Conservation (phyloP, 2,113 vertebrate genomes). For the Amphiprion ocellaris region DNA sequence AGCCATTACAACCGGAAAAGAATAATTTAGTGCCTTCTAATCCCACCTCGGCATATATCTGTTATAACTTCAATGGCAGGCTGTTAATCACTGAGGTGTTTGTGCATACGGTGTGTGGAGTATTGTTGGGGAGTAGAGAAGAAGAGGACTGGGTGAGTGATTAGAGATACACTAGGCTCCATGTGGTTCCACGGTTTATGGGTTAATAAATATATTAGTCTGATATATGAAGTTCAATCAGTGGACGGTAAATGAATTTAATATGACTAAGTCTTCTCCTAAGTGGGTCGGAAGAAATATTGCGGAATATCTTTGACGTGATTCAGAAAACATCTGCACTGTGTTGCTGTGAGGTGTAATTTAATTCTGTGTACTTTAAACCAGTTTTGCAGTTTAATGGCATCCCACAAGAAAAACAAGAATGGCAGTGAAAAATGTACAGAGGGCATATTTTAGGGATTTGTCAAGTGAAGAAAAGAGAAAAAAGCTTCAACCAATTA, state of each 20-base stretch:
- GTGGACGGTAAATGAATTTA: not conserved
- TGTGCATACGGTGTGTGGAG: slow-evolving; percentile 1
- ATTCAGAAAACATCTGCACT: slow-evolving; percentile 14
- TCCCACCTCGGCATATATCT: slow-evolving; percentile 1
- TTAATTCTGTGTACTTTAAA: slow-evolving; percentile 12
- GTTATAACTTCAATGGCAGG: slow-evolving; percentile 36
- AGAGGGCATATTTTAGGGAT: slow-evolving; percentile 8
- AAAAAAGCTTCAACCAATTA: slow-evolving; percentile 15
- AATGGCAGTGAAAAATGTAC: slow-evolving; percentile 1
- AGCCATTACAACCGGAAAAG: slow-evolving; percentile 26
- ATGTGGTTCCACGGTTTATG: not conserved
- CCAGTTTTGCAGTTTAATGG: slow-evolving; percentile 11
- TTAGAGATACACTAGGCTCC: not conserved
- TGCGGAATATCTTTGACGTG: slow-evolving; percentile 21
- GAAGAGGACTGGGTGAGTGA: slow-evolving; percentile 23
- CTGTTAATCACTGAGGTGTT: slow-evolving; percentile 23
- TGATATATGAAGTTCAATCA: slow-evolving; percentile 2
- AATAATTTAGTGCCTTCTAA: slow-evolving; percentile 37
- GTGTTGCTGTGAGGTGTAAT: not conserved
- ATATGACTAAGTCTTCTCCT: slow-evolving; percentile 12
- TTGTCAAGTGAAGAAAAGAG: slow-evolving; percentile 5
- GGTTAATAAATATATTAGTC: slow-evolving; percentile 7
- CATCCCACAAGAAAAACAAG: slow-evolving; percentile 11
- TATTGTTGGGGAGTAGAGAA: slow-evolving; percentile 3
- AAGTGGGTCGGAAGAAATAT: slow-evolving; percentile 9